Evolutionary conservation across 1,140 invertebrate genomes (phyloP).

Genomic region (Himalopsyche phryganea): DNA sequence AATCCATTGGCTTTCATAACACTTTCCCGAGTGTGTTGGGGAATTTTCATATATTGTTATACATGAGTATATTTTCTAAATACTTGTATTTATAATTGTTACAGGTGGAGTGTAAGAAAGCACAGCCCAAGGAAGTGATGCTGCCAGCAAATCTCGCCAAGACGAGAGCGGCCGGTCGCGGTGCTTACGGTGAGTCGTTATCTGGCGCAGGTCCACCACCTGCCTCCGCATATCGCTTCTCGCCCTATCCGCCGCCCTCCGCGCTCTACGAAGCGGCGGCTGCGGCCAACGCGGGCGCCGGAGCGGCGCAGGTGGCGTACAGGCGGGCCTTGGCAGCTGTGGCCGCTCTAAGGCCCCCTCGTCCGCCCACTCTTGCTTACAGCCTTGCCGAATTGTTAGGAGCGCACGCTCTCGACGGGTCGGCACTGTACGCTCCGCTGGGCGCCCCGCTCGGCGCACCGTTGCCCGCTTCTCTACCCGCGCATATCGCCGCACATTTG

Average conservation of each 20-base stretch:
- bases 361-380: constrained; percentile 45
- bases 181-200: constrained; percentile 94
- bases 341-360: constrained; percentile 47
- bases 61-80: too few relatives aligned
- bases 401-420: constrained; percentile 29
- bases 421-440: constrained; percentile 34
- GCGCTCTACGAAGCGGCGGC: constrained; percentile 58
- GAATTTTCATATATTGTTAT: too few relatives aligned
- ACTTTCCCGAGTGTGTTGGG: too few relatives aligned
- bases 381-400: constrained; percentile 49
- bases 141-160: constrained; percentile 90
- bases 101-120: constrained; percentile 99
- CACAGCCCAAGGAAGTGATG: constrained; percentile 99
- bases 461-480: constrained; percentile 47
- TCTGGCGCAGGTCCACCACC: constrained; percentile 51
- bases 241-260: constrained; percentile 56
- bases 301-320: constrained; percentile 37
- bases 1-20: too few relatives aligned
- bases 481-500: constrained; percentile 43
- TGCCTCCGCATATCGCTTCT: constrained; percentile 63
- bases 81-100: constrained; percentile 41
- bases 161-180: constrained; percentile 85
- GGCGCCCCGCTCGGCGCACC: constrained; percentile 43
- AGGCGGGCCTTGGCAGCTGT: constrained; percentile 40
- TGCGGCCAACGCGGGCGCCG: constrained; percentile 46